Evolutionary conservation across 2,113 vertebrate species (phyloP), one percentile per base, ranked within the genome.

Genomic region (Aegotheles bennettii): DNA sequence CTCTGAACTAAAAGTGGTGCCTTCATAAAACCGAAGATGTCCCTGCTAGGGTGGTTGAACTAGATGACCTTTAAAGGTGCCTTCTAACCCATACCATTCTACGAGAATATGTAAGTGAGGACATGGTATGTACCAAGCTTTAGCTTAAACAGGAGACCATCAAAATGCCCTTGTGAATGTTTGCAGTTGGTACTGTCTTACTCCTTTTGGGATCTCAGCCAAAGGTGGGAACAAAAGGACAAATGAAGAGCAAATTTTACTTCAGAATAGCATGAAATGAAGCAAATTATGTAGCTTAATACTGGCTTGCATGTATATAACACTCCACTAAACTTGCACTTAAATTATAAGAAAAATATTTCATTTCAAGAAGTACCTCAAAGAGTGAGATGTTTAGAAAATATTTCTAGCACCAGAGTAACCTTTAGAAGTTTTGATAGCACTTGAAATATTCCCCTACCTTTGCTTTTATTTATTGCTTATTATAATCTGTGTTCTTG

Each of bases 401-500:
- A 81, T 94, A 93, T 70, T 89, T 90, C 47, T 95, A 89, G 93
- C 90, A 95, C 77, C 51, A 73, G 79, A 90, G 71, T 97, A 96
- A 96, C 94, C 95, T 96, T 97, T 97, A 81, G 48, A 95, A 89
- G 63, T 87, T 96, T 91, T 86, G 57, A 84, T 97, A 94, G 43
- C 17, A 87, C 77, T 96, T 84, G 89, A 97, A 96, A 93, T 95
- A 97, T 91, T 95, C 80, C 75, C 71, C 78, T 96, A 96, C 94
- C 88, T 96, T 85, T 95, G 33, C 89, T 97, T 97, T 98, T 97
- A 96, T 96, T 97, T 97, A 95, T 93, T 97, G 79, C 75, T 60
- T 96, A 88, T 97, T 97, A 96, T 96, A 92, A 94, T 93, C 95
- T 90, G 36, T 94, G 74, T 95, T 98, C 84, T 93, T 98, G 97